Base-by-base conservation (phyloP, 2,888 invertebrate genomes). In the Athripsodes cinereus region DNA sequence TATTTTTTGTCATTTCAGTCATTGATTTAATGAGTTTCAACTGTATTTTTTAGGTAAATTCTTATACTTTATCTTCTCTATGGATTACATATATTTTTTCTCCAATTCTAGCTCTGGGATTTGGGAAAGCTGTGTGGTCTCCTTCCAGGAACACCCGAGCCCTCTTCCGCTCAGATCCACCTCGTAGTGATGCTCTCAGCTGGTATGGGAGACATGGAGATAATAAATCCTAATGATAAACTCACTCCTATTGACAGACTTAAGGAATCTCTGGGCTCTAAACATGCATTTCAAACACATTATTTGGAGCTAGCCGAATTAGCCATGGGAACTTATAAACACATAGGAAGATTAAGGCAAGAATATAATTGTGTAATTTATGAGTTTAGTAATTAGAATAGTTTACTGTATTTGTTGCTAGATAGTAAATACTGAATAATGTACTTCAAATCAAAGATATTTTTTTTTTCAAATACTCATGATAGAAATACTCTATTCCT, bases 241-340 rank as follows among this genome's bases (percentile, higher is more conserved):
- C 79, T 78, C 1, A 80, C 84, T 3, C 82, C 95, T 0, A 88
- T 92, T 0, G 92, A 92, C 66, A 86, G 90, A 69, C 76, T 97
- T 10, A 92, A 95, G 69, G 90, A 92, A 68, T 93, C 96, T 0
- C 74, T 97, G 2, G 92, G 95, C 55, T 94, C 94, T 11, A 90
- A 91, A 69, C 88, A 88, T 57, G 84, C 88, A 52, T 97, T 96
- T 71, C 88, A 91, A 67, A 91, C 90, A 70, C 88, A 93, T 65
- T 97, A 96, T 69, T 74, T 96, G 70, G 96, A 96, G 73, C 74
- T 96, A 59, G 92, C 95, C 0, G 97, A 97, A 71, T 74, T 96
- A 62, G 94, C 96, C 1, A 95, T 96, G 85, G 94, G 96, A 53
- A 96, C 96, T 0, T 96, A 92, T 70, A 97, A 97, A 69, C 96